A percentile compares a stretch with the other conserved stretches of the same genome.
These are phyloP conservation scores for Aurelia aurita DNA, from an alignment of 30 jellyfish, hydroid and myxozoan species.

Conservation along the genomic window DNA sequence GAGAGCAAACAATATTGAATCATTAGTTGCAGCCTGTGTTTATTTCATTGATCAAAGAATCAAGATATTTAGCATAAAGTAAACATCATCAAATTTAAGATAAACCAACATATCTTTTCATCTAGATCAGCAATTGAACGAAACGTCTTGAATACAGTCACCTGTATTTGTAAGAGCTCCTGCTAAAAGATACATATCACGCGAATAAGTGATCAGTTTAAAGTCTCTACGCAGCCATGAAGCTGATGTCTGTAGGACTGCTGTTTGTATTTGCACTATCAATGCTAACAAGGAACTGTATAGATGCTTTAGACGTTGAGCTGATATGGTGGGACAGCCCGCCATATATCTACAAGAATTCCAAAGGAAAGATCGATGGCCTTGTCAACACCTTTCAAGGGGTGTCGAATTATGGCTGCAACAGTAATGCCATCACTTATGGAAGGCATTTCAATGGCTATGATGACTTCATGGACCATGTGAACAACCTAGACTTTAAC, in stretches of 20 bases:
- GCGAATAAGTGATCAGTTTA: too few relatives aligned
- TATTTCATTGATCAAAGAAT: too few relatives aligned
- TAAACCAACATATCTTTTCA: too few relatives aligned
- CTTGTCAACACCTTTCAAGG: background rate
- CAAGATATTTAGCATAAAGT: too few relatives aligned
- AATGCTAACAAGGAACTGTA: background rate
- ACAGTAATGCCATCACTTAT: background rate
- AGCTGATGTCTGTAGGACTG: background rate
- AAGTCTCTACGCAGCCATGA: too few relatives aligned
- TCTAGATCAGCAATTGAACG: too few relatives aligned
- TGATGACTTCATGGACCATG: constrained; percentile 15
- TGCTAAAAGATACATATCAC: too few relatives aligned
- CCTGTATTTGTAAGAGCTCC: too few relatives aligned
- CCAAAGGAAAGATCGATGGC: background rate
- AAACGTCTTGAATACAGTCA: too few relatives aligned
- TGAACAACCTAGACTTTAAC: background rate
- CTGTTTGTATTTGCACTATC: constrained; percentile 2
- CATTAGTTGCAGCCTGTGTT: too few relatives aligned
- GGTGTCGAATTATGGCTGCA: background rate
- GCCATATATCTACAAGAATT: constrained; percentile 26
- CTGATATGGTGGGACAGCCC: constrained; percentile 57
- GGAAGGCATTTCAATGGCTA: background rate
- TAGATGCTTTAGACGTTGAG: constrained; percentile 12
- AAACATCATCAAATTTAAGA: too few relatives aligned
- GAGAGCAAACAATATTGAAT: too few relatives aligned